These are phyloP conservation scores for Caenorhabditis briggsae DNA, from an alignment of 1,140 invertebrate genomes.

Conservation along the genomic window DNA sequence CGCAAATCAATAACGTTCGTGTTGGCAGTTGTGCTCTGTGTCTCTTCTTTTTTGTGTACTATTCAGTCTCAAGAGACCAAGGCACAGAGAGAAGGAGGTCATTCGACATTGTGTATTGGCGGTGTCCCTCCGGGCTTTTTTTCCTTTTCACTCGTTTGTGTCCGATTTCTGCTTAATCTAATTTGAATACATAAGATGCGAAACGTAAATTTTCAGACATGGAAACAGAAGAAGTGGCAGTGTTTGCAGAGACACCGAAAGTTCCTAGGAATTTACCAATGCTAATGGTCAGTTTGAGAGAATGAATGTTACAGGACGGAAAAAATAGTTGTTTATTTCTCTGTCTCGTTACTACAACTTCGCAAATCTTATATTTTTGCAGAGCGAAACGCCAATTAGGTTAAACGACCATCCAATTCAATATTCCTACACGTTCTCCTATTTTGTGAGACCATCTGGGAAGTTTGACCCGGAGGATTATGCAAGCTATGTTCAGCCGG, in stretches of 20 bases:
- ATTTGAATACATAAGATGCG: too few species aligned
- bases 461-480: slow-evolving; percentile 83
- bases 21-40: not conserved
- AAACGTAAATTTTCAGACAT: not conserved
- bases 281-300: too few species aligned
- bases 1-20: slow-evolving; percentile 52
- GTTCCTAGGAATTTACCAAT: too few species aligned
- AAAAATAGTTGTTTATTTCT: too few species aligned
- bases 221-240: too few species aligned
- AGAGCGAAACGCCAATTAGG: slow-evolving; percentile 60
- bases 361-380: slow-evolving; percentile 15
- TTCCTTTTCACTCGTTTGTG: not conserved
- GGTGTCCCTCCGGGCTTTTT: not conserved
- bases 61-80: not conserved
- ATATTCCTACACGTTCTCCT: slow-evolving; percentile 91
- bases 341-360: not conserved
- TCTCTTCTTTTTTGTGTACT: not conserved
- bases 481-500: slow-evolving; percentile 85
- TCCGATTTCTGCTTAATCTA: not conserved
- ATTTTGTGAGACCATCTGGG: slow-evolving; percentile 83
- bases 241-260: too few species aligned
- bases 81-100: slow-evolving; percentile 13
- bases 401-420: slow-evolving; percentile 88
- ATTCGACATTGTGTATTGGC: slow-evolving; percentile 2
- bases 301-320: too few species aligned